phyloP scores from a whole-genome alignment of 2,113 vertebrate species.

The Holacanthus passer region DNA sequence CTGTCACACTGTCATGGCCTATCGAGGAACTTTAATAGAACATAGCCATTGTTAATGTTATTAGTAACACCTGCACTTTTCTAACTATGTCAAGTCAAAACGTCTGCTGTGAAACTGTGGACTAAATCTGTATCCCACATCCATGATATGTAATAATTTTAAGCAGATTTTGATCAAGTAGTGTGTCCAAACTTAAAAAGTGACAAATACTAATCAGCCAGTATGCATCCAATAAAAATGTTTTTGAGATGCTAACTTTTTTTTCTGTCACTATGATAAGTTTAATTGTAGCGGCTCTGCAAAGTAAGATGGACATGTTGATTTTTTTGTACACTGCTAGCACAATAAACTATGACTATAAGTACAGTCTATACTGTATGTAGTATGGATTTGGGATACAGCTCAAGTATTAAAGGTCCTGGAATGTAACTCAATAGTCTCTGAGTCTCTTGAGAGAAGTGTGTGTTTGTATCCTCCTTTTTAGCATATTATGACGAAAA shows the following conservation, averaged over 20 bases:
- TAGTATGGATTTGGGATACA: not conserved
- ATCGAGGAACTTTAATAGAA: not conserved
- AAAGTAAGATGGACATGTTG: no score
- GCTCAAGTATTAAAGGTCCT: not conserved
- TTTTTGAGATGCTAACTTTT: no score
- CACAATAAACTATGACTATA: no score
- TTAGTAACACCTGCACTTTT: not conserved
- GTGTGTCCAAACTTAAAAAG: not conserved
- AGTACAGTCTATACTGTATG: no score
- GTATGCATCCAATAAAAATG: no score
- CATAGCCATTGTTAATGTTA: not conserved
- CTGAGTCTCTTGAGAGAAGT: not conserved
- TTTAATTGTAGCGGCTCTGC: no score
- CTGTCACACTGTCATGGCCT: not conserved
- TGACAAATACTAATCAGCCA: no score
- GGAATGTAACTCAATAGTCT: not conserved
- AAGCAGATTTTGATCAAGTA: not conserved
- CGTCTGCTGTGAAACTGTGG: not conserved
- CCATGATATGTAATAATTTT: not conserved
- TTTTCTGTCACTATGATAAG: no score
- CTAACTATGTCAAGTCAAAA: not conserved
- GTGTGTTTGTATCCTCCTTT: not conserved
- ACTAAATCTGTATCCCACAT: not conserved
- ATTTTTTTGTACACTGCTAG: no score
- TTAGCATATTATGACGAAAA: not conserved